Evolutionary conservation across 2,888 invertebrate genomes (phyloP), one percentile per base, ranked within the genome.

Genomic region (Lepetodrilus schrolli): DNA sequence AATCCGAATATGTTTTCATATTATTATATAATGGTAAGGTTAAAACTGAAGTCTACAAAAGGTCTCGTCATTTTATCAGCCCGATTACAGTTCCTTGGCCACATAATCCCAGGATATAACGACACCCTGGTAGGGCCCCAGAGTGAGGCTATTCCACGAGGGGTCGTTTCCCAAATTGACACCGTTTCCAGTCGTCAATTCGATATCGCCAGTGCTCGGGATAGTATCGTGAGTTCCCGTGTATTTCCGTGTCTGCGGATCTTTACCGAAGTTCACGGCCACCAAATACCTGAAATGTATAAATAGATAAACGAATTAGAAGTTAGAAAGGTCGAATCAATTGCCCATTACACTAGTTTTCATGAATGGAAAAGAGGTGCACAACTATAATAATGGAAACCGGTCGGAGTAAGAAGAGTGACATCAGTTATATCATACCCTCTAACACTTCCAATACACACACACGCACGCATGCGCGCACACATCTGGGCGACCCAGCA

Each of bases 71-170:
- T n/a, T n/a, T n/a, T n/a, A n/a, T n/a, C n/a, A n/a, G n/a, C 3
- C 10, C 49, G 10, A 49, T 49, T 77, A 86, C 1, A 84, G 80
- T 75, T 86, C 87, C 70, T 85, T 85, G 4, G 84, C 84, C 4
- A 81, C 78, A 50, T 84, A 88, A 36, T 84, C 84, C 88, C 88
- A 88, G 4, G 84, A 82, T 1, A 87, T 75, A 1, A 88, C 88
- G 0, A 88, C 75, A 0, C 86, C 89, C 34, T 87, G 85, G 30
- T 82, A 83, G 0, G 88, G 83, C 7, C 78, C 77, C 4, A 88
- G 76, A 2, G 78, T 78, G 21, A 88, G 58, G 4, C 72, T 74
- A 26, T 75, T 75, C 4, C 81, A 69, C 36, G 79, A 74, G 0
- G 80, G 81, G 0, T 83, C 85, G 4, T 78, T 72, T 3, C 21